Base-by-base conservation (phyloP, 2,797 vertebrate species). In the Anomalospiza imberbis region DNA sequence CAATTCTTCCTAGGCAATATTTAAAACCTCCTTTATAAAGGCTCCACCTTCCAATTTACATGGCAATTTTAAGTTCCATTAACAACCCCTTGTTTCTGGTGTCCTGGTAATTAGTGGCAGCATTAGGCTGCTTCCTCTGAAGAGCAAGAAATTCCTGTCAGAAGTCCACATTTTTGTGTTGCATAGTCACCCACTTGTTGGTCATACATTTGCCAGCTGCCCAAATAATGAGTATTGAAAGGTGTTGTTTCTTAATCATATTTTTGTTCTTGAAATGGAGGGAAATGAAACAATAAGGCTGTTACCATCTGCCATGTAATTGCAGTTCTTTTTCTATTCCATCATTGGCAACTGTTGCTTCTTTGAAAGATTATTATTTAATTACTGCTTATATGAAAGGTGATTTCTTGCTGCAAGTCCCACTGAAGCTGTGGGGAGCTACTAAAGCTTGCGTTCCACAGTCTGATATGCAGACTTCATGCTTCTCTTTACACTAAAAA, bases 71-170 rank as follows among this genome's bases (percentile, higher is more conserved):
- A 67, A 79, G 38, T 82, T 82, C n/a, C n/a, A 72, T 80, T 85
- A 91, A 36, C 34, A 85, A 5, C 19, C 4, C 9, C 48, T 76
- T 91, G 48, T 63, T 95, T 73, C 60, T 79, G 61, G 22, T 87
- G 38, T 79, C 32, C 60, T 73, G 55, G 18, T 78, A 78, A 73
- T 94, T 90, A 82, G 45, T 74, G 45, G 48, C 29, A 85, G 19
- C 53, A 61, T 76, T 89, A 78, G 53, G 31, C 32, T 70, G 17
- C 83, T 71, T 89, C 77, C 42, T 87, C 38, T 61, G 50, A 78
- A 70, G 67, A 93, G 60, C 91, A 70, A 91, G 88, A 90, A 88
- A 74, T 88, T 94, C 79, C 79, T 86, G 73, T 90, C 2, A 9
- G 65, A 90, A 90, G 47, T 72, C 66, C 0, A 3, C 31, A 8